Conservation (phyloP, 2,113 vertebrate species). For the Catagonus wagneri region DNA sequence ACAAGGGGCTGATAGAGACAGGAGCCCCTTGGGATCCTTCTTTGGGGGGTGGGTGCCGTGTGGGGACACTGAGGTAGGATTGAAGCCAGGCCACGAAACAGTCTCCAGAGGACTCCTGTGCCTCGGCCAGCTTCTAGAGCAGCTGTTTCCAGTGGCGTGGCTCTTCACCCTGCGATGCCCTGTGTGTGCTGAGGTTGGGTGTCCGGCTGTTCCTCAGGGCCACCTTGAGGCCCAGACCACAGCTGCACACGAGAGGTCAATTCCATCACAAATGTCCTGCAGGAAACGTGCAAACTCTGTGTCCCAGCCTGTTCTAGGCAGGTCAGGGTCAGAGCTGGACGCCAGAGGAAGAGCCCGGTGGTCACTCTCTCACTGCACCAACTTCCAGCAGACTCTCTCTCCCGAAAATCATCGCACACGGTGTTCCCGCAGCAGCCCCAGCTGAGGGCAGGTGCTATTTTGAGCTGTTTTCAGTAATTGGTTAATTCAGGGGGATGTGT, state of each 20-base stretch:
- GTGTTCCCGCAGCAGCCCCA: conserved; percentile 57
- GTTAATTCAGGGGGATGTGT: conserved; percentile 69
- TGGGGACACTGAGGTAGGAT: neutral
- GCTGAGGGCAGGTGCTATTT: conserved; percentile 81
- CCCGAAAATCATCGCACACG: conserved; percentile 65
- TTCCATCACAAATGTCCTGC: neutral
- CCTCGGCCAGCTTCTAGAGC: neutral
- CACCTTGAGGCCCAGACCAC: neutral
- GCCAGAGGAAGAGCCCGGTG: conserved; percentile 11
- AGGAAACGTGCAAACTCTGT: neutral
- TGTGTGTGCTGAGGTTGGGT: neutral
- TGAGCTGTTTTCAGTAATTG: conserved; percentile 79
- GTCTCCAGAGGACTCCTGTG: neutral
- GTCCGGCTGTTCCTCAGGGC: neutral
- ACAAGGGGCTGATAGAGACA: neutral
- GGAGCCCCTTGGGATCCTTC: neutral
- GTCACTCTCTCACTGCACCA: conserved; percentile 65
- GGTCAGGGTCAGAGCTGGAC: conserved; percentile 74
- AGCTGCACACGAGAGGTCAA: neutral
- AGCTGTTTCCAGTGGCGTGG: neutral
- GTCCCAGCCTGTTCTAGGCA: neutral
- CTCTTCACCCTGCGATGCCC: neutral
- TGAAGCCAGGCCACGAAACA: neutral
- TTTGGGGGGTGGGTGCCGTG: rapidly evolving
- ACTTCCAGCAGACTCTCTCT: conserved; percentile 72